phyloP scores from a whole-genome alignment of 2,113 vertebrate species.

The human region DNA sequence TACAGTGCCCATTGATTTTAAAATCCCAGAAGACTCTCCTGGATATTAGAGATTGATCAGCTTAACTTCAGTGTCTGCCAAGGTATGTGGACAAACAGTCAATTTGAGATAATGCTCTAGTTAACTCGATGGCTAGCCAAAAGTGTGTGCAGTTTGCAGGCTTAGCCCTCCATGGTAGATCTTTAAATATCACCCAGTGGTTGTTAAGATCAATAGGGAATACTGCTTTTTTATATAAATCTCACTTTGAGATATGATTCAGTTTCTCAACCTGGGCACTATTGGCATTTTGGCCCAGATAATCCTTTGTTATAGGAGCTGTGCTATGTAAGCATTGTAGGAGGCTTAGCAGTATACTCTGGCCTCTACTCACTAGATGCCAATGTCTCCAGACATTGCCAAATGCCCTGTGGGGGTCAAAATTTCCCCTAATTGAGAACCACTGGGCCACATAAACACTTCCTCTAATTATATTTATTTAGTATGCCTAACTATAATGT shows the following conservation, averaged over 20 bases:
- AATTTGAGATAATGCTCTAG: neutral
- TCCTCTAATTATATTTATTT: neutral
- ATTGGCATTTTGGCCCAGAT: neutral
- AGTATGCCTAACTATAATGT: neutral
- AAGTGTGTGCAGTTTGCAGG: neutral
- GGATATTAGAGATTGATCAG: neutral
- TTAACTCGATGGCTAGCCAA: neutral
- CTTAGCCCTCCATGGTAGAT: neutral
- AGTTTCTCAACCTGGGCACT: neutral
- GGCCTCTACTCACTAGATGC: neutral
- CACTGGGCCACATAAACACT: neutral
- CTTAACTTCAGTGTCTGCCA: conserved; percentile 23
- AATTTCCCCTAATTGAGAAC: neutral
- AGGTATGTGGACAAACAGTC: neutral
- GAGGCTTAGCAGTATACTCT: neutral
- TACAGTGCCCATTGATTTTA: neutral
- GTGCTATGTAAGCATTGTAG: neutral
- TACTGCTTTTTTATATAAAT: neutral
- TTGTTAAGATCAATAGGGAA: neutral
- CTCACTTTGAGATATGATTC: neutral
- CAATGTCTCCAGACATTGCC: neutral
- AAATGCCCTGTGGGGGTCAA: neutral
- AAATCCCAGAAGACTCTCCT: neutral
- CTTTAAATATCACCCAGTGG: neutral
- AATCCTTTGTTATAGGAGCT: neutral